Evolutionary conservation across 2,113 vertebrate species (phyloP).

Genomic region (Mionectes macconnelli): DNA sequence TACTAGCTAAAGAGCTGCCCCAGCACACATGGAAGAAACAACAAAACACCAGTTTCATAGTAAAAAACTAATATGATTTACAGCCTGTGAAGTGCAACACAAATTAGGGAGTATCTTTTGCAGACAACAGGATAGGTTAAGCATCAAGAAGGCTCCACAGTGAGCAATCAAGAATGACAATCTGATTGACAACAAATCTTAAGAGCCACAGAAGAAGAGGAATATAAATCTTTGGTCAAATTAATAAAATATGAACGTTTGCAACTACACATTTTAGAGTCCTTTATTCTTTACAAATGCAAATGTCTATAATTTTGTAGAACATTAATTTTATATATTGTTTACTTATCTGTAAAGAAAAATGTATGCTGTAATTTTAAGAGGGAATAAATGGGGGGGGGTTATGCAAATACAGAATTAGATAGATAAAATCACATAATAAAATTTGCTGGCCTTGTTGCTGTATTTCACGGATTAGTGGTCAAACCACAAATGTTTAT

Average conservation of each 20-base stretch:
- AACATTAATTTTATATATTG: conserved; percentile 54
- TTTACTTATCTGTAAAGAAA: conserved; percentile 52
- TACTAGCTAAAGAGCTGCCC: not conserved
- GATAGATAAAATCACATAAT: not conserved
- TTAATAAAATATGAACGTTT: conserved; percentile 1
- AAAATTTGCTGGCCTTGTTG: conserved; percentile 16
- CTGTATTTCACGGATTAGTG: not conserved
- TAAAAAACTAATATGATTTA: not conserved
- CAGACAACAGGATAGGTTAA: not conserved
- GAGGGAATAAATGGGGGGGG: conserved; percentile 33
- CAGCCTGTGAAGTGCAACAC: not conserved
- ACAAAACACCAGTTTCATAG: not conserved
- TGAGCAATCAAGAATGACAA: conserved; percentile 15
- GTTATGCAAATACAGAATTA: conserved; percentile 19
- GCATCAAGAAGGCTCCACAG: not conserved
- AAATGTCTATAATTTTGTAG: conserved; percentile 53
- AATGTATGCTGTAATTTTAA: conserved; percentile 38
- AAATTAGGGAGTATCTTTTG: not conserved
- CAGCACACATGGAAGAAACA: not conserved
- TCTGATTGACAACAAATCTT: not conserved
- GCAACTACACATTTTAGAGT: conserved; percentile 8
- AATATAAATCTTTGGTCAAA: not conserved
- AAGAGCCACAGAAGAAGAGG: not conserved
- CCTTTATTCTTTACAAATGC: conserved; percentile 24
- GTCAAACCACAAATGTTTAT: not conserved